These are phyloP conservation scores for Rhingia rostrata DNA, from an alignment of 2,888 invertebrate genomes.

Conservation along the genomic window DNA sequence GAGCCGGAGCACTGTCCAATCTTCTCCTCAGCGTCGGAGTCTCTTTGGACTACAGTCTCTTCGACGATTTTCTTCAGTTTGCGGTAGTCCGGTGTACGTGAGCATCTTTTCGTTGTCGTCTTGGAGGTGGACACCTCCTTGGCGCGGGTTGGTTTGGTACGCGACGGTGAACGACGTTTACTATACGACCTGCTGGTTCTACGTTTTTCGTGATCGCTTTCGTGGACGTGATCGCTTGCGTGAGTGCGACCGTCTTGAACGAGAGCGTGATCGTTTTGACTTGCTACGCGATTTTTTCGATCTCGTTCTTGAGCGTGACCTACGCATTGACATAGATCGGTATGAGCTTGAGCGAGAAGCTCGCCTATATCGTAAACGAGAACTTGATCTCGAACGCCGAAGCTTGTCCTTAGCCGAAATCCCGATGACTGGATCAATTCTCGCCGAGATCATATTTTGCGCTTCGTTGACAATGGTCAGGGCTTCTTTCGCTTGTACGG, in stretches of 20 bases:
- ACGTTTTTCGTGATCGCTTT: constrained; percentile 82
- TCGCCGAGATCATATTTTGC: constrained; percentile 96
- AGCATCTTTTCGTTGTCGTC: constrained; percentile 79
- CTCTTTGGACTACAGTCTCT: constrained; percentile 79
- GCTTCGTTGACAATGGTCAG: constrained; percentile 98
- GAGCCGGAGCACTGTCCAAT: constrained; percentile 79
- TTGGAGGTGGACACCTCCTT: constrained; percentile 80
- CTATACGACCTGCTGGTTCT: constrained; percentile 77
- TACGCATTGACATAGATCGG: constrained; percentile 87
- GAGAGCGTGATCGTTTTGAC: constrained; percentile 83
- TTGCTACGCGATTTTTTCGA: constrained; percentile 82
- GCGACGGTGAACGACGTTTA: constrained; percentile 84
- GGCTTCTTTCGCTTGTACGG: constrained; percentile 96
- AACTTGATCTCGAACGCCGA: constrained; percentile 83
- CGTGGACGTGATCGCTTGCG: constrained; percentile 82
- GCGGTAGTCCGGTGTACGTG: constrained; percentile 81
- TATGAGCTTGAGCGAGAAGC: constrained; percentile 85
- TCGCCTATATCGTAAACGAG: constrained; percentile 86
- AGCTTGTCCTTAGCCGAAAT: constrained; percentile 93
- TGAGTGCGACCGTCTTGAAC: constrained; percentile 86
- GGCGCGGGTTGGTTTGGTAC: constrained; percentile 84
- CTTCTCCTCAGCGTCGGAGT: constrained; percentile 80
- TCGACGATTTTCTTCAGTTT: constrained; percentile 80
- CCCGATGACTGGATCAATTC: constrained; percentile 95
- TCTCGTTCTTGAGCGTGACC: constrained; percentile 84